Evolutionary conservation across 1,140 invertebrate genomes (phyloP), one percentile per base, ranked within the genome.

Genomic region (Pentalonia nigronervosa): DNA sequence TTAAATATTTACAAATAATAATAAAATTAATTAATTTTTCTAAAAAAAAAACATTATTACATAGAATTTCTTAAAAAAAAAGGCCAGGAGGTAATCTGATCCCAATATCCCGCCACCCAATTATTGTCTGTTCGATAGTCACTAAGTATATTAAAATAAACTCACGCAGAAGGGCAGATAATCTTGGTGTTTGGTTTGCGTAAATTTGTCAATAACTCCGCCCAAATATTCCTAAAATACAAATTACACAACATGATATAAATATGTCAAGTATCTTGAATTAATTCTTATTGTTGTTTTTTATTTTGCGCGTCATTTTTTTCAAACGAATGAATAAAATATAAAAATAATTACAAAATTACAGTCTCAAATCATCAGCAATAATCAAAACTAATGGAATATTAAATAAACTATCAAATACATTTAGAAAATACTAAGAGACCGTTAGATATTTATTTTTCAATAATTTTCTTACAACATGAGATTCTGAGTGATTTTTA

Each of bases 131-230:
- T 76, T 17, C 0, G 14, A 67, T n/a, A 17, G 21, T 53, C 0
- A 53, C 7, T 17, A 76, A 41, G 17, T 76, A 53, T 76, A 7
- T 0, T 76, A n/a, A 76, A 53, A 53, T 50, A 53, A 76, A 91
- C 90, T 91, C 36, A 91, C 90, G 90, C 90, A 48, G 67, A 83
- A 50, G 90, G 90, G 9, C 90, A 91, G 21, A 91, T 50, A 50
- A 91, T 91, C n/a, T 91, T 91, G 17, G 90, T 91, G 23, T 83
- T 47, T 83, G 90, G 67, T 48, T 91, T 83, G 8, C 90, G 67
- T 83, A 91, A 34, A 47, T 34, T 81, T 8, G 20, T n/a, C 3
- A 91, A 91, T 34, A 36, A 48, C n/a, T 83, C 20, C 7, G 76
- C 1, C 90, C 90, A 91, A n/a, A n/a, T 34, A 21, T 25, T 36